Evolutionary conservation across 2,888 invertebrate species (phyloP).

Genomic region (Quadroppia sp.): DNA sequence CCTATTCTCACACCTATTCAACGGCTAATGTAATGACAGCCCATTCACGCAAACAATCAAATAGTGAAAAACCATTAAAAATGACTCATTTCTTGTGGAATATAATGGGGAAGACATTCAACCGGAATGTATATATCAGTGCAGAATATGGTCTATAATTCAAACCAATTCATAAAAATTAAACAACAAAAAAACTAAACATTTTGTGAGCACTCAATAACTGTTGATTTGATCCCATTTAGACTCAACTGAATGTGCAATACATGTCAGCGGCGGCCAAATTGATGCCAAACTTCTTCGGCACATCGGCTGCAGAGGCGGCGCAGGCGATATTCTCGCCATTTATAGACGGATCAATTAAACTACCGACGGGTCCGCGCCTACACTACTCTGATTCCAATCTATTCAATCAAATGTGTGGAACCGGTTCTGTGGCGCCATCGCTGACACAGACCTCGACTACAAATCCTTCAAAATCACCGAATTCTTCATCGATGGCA

Average conservation of each 20-base stretch:
- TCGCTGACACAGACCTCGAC: neutral
- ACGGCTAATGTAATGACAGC: no score
- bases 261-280: conserved; percentile 28
- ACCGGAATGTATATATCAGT: no score
- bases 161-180: no score
- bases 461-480: conserved; percentile 5
- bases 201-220: no score
- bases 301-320: neutral
- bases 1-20: no score
- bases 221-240: neutral
- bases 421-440: neutral
- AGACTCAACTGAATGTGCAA: conserved; percentile 27
- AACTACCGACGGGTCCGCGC: conserved; percentile 3
- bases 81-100: no score
- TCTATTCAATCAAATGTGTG: conserved; percentile 27
- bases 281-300: conserved; percentile 31
- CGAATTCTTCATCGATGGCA: neutral
- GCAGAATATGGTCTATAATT: no score
- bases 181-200: no score
- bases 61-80: no score
- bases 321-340: conserved; percentile 31
- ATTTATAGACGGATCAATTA: conserved; percentile 15
- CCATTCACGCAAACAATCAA: no score
- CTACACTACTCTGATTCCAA: neutral
- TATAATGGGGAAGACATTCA: no score